Conservation (phyloP, 2,113 vertebrate species). For the Climacteris rufus region DNA sequence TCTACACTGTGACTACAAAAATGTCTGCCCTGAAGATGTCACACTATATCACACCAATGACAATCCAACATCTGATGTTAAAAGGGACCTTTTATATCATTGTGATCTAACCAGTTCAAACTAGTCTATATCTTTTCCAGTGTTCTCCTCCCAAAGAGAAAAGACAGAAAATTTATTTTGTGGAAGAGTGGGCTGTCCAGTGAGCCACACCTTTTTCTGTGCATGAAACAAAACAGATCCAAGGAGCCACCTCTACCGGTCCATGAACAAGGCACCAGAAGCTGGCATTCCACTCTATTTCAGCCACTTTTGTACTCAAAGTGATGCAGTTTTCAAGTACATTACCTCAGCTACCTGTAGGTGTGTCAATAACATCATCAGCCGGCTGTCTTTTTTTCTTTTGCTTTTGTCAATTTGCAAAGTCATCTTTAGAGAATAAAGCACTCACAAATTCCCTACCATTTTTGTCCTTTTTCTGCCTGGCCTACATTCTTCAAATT, state of each 20-base stretch:
- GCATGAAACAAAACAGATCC: not conserved
- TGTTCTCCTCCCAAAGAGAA: not conserved
- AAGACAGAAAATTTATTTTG: not conserved
- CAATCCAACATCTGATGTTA: not conserved
- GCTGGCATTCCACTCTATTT: not conserved
- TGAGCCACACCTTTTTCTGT: not conserved
- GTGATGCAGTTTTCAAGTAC: not conserved
- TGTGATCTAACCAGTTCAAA: not conserved
- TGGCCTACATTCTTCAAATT: not conserved
- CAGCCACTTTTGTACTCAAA: not conserved
- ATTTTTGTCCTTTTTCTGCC: not conserved
- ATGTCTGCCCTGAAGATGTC: not conserved
- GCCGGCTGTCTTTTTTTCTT: not conserved
- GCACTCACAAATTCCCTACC: not conserved
- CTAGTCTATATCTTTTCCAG: not conserved
- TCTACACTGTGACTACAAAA: not conserved
- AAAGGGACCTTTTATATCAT: not conserved
- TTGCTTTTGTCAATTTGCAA: not conserved
- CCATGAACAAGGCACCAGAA: accelerated
- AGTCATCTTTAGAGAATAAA: not conserved
- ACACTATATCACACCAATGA: not conserved
- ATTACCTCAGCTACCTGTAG: not conserved
- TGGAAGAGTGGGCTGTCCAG: not conserved
- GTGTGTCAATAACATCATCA: not conserved
- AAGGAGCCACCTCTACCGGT: not conserved